Evolutionary conservation across 2,888 invertebrate genomes (phyloP).

Genomic region (Capitulum mitella): DNA sequence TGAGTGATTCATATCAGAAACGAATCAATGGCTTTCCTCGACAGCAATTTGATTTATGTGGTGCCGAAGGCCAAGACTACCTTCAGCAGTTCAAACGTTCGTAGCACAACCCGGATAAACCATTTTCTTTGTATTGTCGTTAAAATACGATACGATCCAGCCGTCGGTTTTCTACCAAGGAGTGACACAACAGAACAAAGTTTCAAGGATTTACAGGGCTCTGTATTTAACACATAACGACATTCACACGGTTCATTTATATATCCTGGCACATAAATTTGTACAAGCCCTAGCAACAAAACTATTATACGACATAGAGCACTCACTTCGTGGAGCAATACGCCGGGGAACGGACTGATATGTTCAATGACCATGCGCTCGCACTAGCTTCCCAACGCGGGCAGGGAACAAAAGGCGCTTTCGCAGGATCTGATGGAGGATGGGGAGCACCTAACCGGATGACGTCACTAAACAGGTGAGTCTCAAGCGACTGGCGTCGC

Average conservation of each 20-base stretch:
- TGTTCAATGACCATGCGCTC: neutral
- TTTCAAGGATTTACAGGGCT: neutral
- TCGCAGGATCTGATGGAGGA: neutral
- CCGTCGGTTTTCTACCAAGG: too few species aligned
- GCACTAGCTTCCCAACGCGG: neutral
- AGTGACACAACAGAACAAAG: too few species aligned
- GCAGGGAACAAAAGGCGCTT: neutral
- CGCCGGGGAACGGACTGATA: neutral
- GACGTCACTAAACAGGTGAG: neutral
- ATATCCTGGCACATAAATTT: conserved; percentile 20
- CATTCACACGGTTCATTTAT: conserved; percentile 5
- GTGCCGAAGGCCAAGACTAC: too few species aligned
- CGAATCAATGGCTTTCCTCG: too few species aligned
- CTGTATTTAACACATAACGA: conserved; percentile 19
- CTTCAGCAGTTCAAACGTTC: too few species aligned
- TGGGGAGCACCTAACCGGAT: neutral
- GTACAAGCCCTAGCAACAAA: conserved; percentile 17
- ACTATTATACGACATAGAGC: neutral
- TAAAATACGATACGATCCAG: too few species aligned
- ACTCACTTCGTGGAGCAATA: neutral
- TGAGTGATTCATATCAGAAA: too few species aligned
- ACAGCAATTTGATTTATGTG: too few species aligned
- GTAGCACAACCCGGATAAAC: too few species aligned
- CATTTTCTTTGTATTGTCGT: too few species aligned
- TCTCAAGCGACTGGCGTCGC: neutral